Conservation (phyloP, 2,888 invertebrate species). For the Lasioglossum calceatum region DNA sequence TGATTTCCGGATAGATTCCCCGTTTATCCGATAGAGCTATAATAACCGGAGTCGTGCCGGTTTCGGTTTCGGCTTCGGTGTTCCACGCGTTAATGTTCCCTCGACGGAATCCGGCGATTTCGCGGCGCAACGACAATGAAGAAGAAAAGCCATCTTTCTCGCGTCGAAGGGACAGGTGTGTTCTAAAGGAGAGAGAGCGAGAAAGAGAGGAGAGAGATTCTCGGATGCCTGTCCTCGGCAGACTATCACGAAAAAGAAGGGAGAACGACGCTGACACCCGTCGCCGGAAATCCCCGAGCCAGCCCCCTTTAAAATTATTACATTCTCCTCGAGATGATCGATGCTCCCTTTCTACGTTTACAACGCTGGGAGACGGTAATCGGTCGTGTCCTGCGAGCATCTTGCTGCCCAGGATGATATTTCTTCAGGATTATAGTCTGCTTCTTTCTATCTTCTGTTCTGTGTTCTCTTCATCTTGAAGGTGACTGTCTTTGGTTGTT, state of each 20-base stretch:
- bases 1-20: constrained; percentile 12
- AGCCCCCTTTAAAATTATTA: constrained; percentile 60
- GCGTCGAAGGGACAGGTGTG: constrained; percentile 43
- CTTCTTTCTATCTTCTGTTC: not conserved
- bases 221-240: not conserved
- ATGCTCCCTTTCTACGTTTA: constrained; percentile 59
- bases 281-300: constrained; percentile 36
- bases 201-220: constrained; percentile 30
- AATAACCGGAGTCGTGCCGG: constrained; percentile 40
- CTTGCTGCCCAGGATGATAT: constrained; percentile 51
- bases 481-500: too few species aligned
- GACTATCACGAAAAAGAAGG: not conserved
- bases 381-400: constrained; percentile 61
- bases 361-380: constrained; percentile 53
- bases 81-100: constrained; percentile 29
- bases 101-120: constrained; percentile 18
- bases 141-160: constrained; percentile 37
- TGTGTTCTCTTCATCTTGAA: not conserved
- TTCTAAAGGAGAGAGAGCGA: constrained; percentile 1
- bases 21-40: constrained; percentile 5
- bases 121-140: constrained; percentile 29
- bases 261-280: constrained; percentile 28
- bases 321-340: constrained; percentile 63
- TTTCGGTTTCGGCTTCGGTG: not conserved
- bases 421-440: constrained; percentile 36